Conservation (phyloP, 2,113 vertebrate genomes). For the Albula goreensis region DNA sequence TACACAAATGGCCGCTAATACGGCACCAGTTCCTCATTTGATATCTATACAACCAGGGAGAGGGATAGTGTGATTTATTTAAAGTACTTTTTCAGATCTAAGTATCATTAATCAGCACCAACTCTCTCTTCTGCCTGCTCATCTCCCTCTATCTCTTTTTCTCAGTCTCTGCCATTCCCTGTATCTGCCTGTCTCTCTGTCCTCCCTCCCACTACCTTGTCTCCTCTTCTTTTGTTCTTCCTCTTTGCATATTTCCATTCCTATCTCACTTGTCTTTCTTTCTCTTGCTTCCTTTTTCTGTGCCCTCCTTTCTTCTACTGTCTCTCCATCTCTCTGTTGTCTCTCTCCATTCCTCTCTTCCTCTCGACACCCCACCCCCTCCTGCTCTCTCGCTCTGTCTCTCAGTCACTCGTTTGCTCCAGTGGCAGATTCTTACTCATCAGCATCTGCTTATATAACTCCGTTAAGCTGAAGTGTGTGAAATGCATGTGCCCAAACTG, state of each 20-base stretch:
- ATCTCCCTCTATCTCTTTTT: background rate
- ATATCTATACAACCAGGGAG: background rate
- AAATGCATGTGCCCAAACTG: background rate
- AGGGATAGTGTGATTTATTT: slow-evolving; percentile 12
- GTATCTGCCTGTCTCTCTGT: too few species aligned
- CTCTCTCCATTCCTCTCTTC: background rate
- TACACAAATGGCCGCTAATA: background rate
- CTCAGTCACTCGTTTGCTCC: background rate
- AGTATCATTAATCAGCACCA: background rate
- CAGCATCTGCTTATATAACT: slow-evolving; percentile 26
- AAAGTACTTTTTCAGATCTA: background rate
- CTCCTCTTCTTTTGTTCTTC: too few species aligned
- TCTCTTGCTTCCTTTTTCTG: background rate
- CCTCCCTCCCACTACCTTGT: too few species aligned
- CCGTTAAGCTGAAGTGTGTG: slow-evolving; percentile 1
- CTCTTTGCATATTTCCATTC: background rate
- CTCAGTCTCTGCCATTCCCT: too few species aligned
- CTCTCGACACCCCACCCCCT: background rate
- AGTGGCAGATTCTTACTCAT: slow-evolving; percentile 23
- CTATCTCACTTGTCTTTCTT: background rate
- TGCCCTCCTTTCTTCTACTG: background rate
- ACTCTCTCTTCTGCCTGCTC: background rate
- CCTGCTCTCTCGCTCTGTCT: background rate
- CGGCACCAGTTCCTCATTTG: background rate
- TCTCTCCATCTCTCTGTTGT: background rate